Conservation (phyloP, 2,888 invertebrate genomes). For the Cheilosia vulpina region DNA sequence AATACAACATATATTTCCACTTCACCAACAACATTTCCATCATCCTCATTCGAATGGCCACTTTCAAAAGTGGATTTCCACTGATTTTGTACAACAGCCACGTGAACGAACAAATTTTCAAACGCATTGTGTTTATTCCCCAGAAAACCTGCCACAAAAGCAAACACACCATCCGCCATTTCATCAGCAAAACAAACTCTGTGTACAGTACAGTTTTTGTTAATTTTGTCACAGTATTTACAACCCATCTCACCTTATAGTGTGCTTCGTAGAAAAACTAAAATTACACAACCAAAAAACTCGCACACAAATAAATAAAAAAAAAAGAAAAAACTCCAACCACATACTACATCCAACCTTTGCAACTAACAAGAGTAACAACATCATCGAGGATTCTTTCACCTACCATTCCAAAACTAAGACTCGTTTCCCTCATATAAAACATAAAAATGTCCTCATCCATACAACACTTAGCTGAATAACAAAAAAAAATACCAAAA, state of each 20-base stretch:
- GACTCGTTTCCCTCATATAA: constrained; percentile 36
- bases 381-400: constrained; percentile 31
- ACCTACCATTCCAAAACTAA: background rate
- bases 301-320: constrained; percentile 17
- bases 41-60: too few relatives aligned
- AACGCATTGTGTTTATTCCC: too few relatives aligned
- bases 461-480: constrained; percentile 16
- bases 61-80: too few relatives aligned
- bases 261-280: background rate
- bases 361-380: constrained; percentile 50
- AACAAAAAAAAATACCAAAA: background rate
- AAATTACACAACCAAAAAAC: constrained; percentile 5
- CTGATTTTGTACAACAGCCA: too few relatives aligned
- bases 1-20: too few relatives aligned
- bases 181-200: too few relatives aligned
- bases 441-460: constrained; percentile 48
- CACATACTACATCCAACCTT: constrained; percentile 28
- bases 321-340: constrained; percentile 26
- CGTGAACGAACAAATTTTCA: too few relatives aligned
- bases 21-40: too few relatives aligned
- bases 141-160: too few relatives aligned
- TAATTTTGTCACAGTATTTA: background rate
- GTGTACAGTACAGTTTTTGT: background rate
- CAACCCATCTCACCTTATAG: constrained; percentile 21
- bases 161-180: too few relatives aligned